Evolutionary conservation across 2,797 vertebrate genomes (phyloP), one percentile per base, ranked within the genome.

Genomic region (Trachops cirrhosus): DNA sequence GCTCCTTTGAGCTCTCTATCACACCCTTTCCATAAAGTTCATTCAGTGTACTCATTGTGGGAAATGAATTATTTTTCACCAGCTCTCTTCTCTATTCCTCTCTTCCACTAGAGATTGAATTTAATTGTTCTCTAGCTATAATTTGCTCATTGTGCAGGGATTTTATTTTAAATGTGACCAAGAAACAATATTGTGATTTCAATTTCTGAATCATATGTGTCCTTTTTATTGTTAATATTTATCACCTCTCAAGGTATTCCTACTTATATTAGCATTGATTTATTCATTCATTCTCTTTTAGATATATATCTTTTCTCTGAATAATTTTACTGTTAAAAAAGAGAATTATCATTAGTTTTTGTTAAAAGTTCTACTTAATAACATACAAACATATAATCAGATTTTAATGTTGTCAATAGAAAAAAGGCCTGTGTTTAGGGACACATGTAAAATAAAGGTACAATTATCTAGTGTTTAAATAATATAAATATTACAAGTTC

Each of bases 151-250:
- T 54, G 21, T 29, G 14, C 10, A 71, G 14, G 37, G 57, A 67
- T 46, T 90, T 92, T 96, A 64, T 91, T 93, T 86, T 71, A 54
- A 91, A 73, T 83, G 11, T 77, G 62, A 32, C 29, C 39, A 91
- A 74, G 39, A 6, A 85, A 67, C 29, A 92, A 73, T 91, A 92
- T 86, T 67, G 41, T 90, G 26, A 86, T 88, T 95, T 73, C 34
- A 39, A 83, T 95, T 92, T 41, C n/a, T 86, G 57, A 95, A 34
- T 80, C 54, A 26, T 68, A 9, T 90, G 3, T 2, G 77, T 52
- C 59, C 3, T 75, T 71, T 67, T 70, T 62, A 22, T 41, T 93
- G 34, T 29, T 80, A 21, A 9, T 39, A 44, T 67, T 82, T 34
- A 62, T 79, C 54, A 68, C 10, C 5, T 84, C 34, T 71, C 32